Evolutionary conservation across 2,797 vertebrate genomes (phyloP).

Genomic region (Artibeus jamaicensis): DNA sequence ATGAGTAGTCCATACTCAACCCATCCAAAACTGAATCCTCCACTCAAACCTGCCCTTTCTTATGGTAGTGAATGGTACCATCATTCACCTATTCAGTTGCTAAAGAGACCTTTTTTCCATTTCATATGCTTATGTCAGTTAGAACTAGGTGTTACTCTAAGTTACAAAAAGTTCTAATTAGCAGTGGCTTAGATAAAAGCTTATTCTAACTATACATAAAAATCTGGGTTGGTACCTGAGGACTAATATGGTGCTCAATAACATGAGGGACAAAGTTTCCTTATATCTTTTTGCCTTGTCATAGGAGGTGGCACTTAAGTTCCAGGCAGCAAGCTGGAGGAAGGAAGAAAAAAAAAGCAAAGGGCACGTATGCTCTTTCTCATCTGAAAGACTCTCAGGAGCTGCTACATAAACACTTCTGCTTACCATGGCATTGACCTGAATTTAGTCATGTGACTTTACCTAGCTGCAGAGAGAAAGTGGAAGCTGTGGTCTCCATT

Average conservation of each 20-base stretch:
- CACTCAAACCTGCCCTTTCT: background rate
- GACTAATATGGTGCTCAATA: background rate
- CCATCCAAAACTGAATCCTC: background rate
- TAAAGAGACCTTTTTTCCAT: background rate
- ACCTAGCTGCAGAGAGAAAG: background rate
- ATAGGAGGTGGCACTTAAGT: background rate
- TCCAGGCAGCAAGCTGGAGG: background rate
- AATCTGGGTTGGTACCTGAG: background rate
- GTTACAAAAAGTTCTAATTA: background rate
- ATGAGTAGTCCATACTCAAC: background rate
- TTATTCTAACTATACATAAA: background rate
- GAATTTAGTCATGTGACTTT: background rate
- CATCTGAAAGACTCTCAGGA: background rate
- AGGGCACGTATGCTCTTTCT: background rate
- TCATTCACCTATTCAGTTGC: background rate
- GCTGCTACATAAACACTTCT: background rate
- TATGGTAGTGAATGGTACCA: background rate
- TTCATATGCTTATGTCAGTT: background rate
- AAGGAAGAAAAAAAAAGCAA: background rate
- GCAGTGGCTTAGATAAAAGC: background rate
- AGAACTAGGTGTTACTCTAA: background rate
- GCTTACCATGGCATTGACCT: background rate
- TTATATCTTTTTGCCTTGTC: background rate
- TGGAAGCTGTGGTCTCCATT: background rate
- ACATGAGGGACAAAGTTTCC: background rate